Percentiles rank a stretch among this genome's conserved stretches.
Evolutionary conservation across 2,113 vertebrate genomes (phyloP).

Genomic region (Ptilorrhoa leucosticta): DNA sequence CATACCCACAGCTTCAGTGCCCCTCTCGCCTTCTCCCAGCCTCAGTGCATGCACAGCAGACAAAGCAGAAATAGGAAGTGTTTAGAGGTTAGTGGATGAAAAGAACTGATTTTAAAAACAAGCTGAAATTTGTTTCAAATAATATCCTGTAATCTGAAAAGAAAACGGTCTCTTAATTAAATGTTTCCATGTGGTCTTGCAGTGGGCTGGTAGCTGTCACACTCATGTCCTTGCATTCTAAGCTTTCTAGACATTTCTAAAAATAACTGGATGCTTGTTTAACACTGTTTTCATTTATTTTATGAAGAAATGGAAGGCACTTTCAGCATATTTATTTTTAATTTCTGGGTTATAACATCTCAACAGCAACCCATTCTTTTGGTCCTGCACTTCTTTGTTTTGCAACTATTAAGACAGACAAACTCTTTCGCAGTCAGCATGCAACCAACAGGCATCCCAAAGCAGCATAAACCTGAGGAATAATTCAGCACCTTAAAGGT

Average conservation of each 20-base stretch:
- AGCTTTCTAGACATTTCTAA: neutral
- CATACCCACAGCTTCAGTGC: neutral
- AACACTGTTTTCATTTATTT: neutral
- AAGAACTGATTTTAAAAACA: neutral
- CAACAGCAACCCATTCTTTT: neutral
- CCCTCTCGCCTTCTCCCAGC: neutral
- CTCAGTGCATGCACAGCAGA: neutral
- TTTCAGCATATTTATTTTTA: neutral
- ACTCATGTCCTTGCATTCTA: neutral
- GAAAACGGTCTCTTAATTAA: neutral
- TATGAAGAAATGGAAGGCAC: neutral
- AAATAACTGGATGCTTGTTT: neutral
- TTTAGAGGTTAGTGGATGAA: neutral
- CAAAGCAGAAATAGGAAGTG: neutral
- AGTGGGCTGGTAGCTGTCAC: neutral
- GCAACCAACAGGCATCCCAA: neutral
- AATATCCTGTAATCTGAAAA: neutral
- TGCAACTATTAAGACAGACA: neutral
- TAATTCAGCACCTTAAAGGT: conserved; percentile 18
- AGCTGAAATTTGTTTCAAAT: neutral
- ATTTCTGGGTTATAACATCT: neutral
- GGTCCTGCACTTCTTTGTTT: neutral
- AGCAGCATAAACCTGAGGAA: neutral
- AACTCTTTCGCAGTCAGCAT: neutral
- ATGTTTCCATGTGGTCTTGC: neutral